These are phyloP conservation scores for Sebastes kiyomatsui DNA, from an alignment of 2,797 vertebrate genomes.

Conservation along the genomic window DNA sequence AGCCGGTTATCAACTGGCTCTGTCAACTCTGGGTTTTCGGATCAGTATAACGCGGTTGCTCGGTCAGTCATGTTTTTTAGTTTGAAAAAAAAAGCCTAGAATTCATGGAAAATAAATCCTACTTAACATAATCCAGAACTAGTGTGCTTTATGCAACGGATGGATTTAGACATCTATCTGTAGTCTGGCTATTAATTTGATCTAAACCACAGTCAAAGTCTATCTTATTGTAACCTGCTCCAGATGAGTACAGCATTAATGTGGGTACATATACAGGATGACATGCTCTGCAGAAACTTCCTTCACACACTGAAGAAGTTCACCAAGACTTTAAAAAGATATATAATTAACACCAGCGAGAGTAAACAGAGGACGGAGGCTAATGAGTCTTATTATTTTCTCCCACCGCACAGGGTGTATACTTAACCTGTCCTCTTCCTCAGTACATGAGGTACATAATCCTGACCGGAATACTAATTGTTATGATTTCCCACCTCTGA, in stretches of 20 bases:
- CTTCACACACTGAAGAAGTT: conserved; percentile 17
- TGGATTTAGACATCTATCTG: background rate
- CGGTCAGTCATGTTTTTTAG: background rate
- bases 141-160: background rate
- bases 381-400: conserved; percentile 63
- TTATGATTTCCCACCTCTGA: conserved; percentile 48
- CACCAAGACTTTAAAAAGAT: conserved; percentile 14
- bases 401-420: conserved; percentile 35
- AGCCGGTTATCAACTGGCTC: background rate
- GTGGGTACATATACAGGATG: background rate
- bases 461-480: conserved; percentile 57
- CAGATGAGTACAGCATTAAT: background rate
- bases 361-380: conserved; percentile 47
- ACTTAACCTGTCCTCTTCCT: conserved; percentile 59
- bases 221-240: background rate
- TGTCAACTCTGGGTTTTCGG: background rate
- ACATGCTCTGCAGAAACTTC: conserved; percentile 20
- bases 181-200: background rate
- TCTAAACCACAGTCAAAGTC: background rate
- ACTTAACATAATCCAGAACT: background rate
- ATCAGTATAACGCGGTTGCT: background rate
- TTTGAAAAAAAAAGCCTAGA: background rate
- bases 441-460: conserved; percentile 17
- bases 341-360: conserved; percentile 11
- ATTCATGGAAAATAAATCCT: background rate